A percentile compares a stretch with the other conserved stretches of the same genome.
Conservation (phyloP, 1,140 invertebrate species). For the Hycleus phaleratus region DNA sequence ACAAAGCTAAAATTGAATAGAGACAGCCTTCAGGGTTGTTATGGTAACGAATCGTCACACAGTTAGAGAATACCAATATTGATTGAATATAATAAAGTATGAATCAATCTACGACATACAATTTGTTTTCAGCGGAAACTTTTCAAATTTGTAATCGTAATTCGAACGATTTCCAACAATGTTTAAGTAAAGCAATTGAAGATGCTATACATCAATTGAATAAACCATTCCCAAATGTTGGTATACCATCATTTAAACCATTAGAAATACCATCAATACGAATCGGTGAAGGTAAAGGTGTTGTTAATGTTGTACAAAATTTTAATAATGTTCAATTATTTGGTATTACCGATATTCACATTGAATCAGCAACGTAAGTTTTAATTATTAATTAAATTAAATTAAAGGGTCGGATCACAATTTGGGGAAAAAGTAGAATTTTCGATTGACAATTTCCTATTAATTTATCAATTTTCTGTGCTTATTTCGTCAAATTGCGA, state of each 20-base stretch:
- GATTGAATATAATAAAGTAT: no score
- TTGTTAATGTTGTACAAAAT: conserved; percentile 8
- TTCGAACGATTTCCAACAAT: conserved; percentile 2
- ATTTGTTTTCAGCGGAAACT: background rate
- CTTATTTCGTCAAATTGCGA: no score
- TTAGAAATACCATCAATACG: conserved; percentile 5
- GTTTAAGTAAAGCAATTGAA: conserved; percentile 9
- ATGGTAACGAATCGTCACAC: no score
- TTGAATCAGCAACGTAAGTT: conserved; percentile 3
- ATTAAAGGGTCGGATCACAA: background rate
- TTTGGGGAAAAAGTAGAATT: no score
- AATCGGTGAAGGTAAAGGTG: conserved; percentile 9
- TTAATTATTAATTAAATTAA: background rate
- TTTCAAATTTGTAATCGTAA: conserved; percentile 15
- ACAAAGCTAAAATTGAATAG: no score
- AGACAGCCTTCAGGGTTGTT: no score
- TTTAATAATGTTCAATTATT: conserved; percentile 5
- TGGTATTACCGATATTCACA: background rate
- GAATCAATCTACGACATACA: no score
- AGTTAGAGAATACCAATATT: no score
- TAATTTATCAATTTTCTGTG: no score
- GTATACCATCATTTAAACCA: conserved; percentile 5
- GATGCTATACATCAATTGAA: conserved; percentile 2
- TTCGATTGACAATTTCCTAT: no score
- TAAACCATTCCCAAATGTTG: background rate